Evolutionary conservation across 2,113 vertebrate genomes (phyloP), one percentile per base, ranked within the genome.

Genomic region (Podarcis raffonei): DNA sequence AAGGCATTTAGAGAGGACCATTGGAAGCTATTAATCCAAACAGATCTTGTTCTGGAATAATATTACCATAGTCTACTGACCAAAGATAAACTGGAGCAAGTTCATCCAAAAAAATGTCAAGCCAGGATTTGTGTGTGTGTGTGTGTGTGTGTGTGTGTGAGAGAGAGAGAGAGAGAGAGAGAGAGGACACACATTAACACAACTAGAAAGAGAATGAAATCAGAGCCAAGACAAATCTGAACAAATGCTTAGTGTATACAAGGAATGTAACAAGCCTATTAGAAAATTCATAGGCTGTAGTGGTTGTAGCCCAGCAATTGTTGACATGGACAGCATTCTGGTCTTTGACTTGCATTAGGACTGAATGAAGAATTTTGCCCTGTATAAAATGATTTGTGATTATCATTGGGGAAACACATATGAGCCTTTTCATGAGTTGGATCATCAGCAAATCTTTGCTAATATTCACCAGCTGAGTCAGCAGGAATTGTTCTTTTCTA

Each of bases 401-500:
- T 81, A 69, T 69, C 30, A 69, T 8, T 35, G 15, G 23, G 25
- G 57, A 85, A 87, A 80, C 39, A 80, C 23, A 35, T 76, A 42
- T 23, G 87, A 53, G 25, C 0, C 30, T 93, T 83, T 20, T 20
- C 18, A n/a, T 16, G 3, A 74, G 86, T 57, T 89, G 42, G 16
- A 13, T 2, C 90, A 91, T 66, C 83, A 85, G 5, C 4, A 0
- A 6, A 75, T 81, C 81, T 91, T 30, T 72, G 8, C 59, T 72
- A 37, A 84, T 62, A 59, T 79, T 78, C 48, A 77, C 18, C 37
- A 48, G 16, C 72, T 59, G 80, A 75, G 15, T n/a, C 53, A 81
- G n/a, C 25, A 91, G 81, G n/a, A 23, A 8, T 88, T 81, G 80
- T 86, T 90, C 85, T 90, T 85, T 48, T 35, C 25, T 91, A 37